Evolutionary conservation across 2,888 invertebrate species (phyloP), one percentile per base, ranked within the genome.

Genomic region (Tuberolachnus salignus): DNA sequence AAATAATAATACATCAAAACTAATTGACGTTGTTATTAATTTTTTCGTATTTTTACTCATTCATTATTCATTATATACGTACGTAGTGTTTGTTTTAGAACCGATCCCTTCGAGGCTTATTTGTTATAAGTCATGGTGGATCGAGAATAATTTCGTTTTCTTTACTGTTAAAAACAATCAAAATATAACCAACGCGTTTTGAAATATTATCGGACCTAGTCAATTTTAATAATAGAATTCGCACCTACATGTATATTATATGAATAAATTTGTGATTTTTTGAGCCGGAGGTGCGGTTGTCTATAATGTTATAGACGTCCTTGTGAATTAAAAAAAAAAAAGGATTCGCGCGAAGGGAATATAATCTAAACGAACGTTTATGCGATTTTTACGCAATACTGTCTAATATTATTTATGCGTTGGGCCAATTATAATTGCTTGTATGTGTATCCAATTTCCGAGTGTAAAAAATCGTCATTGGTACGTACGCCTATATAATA

Each of bases 21-120:
- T 42, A 14, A 42, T 69, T 42, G 14, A 14, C 21, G 53, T 55
- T 69, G 53, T 53, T 53, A 42, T 53, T 42, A 34, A 34, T 49
- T 49, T 69, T 4, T 14, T 19, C 69, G 53, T 53, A 53, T 69
- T 19, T 69, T 4, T 14, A 42, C 69, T 69, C 69, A 53, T 69
- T 19, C 19, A 21, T 34, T 69, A 69, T 69, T 69, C 67, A 53
- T 34, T 34, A 34, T 34, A 34, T 34, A 34, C 34, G 34, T 69
- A 69, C n/a, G n/a, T n/a, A n/a, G n/a, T n/a, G n/a, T 53, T 67
- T 67, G 26, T 53, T 67, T 67, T 67, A 10, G 51, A 67, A n/a
- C n/a, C n/a, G 53, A 53, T 69, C 42, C 53, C 69, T 69, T 19
- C 14, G 21, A 69, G 69, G 53, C 69, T 42, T 63, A 44, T 14